Percentiles rank a stretch among this genome's conserved stretches.
Evolutionary conservation across 1,140 invertebrate species (phyloP).

Genomic region (Drosophila sproati): DNA sequence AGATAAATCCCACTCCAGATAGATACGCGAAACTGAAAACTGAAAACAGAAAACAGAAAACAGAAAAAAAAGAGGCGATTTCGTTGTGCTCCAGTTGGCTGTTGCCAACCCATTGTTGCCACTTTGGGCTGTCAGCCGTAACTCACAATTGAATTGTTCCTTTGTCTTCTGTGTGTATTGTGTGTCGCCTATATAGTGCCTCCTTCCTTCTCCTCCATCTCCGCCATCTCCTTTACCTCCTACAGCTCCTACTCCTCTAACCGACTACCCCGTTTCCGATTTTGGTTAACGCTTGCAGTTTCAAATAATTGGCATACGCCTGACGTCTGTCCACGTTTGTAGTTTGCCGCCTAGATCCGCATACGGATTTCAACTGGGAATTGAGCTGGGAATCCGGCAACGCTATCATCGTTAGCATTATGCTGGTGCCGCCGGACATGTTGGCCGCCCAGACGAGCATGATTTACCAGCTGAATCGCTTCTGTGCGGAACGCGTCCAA

Average conservation of each 20-base stretch:
- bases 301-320: slow-evolving; percentile 70
- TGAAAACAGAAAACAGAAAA: slow-evolving; percentile 11
- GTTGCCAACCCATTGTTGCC: slow-evolving; percentile 61
- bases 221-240: background rate
- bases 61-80: background rate
- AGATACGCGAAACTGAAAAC: slow-evolving; percentile 17
- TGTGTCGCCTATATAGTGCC: background rate
- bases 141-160: slow-evolving; percentile 82
- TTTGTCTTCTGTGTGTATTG: slow-evolving; percentile 47
- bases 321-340: slow-evolving; percentile 37
- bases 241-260: background rate
- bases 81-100: slow-evolving; percentile 63
- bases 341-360: slow-evolving; percentile 37
- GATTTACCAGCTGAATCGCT: slow-evolving; percentile 97
- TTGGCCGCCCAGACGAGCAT: slow-evolving; percentile 94
- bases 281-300: slow-evolving; percentile 28
- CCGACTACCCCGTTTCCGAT: background rate
- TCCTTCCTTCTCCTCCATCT: background rate
- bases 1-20: background rate
- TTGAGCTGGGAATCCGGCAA: background rate
- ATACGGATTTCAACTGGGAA: background rate
- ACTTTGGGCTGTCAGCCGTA: slow-evolving; percentile 69
- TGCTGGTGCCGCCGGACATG: slow-evolving; percentile 93
- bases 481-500: slow-evolving; percentile 96
- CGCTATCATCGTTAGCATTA: slow-evolving; percentile 11